Evolutionary conservation across 2,797 vertebrate genomes (phyloP).

Genomic region (Arrhamphus sclerolepis): DNA sequence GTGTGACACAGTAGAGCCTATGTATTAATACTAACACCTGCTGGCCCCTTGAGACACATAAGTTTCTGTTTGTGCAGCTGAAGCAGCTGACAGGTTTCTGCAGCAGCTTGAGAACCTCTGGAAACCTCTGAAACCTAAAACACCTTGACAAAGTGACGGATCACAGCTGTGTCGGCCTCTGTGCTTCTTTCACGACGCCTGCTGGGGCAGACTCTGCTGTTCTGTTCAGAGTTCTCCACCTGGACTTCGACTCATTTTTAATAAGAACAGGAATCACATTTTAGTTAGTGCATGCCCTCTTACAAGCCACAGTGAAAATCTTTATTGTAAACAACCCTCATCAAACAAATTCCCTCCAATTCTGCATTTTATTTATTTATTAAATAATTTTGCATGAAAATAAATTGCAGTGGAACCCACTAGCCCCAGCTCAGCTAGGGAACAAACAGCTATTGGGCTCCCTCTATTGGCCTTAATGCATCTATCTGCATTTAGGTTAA

Average conservation of each 20-base stretch:
- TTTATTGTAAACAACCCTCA: constrained; percentile 5
- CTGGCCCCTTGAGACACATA: constrained; percentile 44
- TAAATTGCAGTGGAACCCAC: constrained; percentile 10
- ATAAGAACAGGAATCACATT: constrained; percentile 28
- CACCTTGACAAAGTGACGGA: constrained; percentile 59
- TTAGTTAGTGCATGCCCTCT: constrained; percentile 9
- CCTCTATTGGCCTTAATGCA: constrained; percentile 75
- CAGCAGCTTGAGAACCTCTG: constrained; percentile 50
- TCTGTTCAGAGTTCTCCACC: constrained; percentile 30
- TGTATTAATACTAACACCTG: constrained; percentile 58
- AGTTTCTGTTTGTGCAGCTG: constrained; percentile 41
- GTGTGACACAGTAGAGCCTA: constrained; percentile 41
- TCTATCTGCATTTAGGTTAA: constrained; percentile 40
- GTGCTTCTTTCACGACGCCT: constrained; percentile 36
- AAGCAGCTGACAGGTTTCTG: constrained; percentile 55
- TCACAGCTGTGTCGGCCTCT: constrained; percentile 48
- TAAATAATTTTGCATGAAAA: constrained; percentile 37
- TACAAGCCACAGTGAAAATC: not conserved
- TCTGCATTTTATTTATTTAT: constrained; percentile 24
- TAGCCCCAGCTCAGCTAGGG: constrained; percentile 24
- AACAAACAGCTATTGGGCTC: constrained; percentile 75
- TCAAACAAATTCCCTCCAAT: constrained; percentile 4
- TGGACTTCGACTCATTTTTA: not conserved
- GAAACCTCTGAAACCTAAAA: constrained; percentile 48
- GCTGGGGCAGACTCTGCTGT: constrained; percentile 46